Evolutionary conservation across 1,140 invertebrate species (phyloP).

Genomic region (Schlechtendalia chinensis): DNA sequence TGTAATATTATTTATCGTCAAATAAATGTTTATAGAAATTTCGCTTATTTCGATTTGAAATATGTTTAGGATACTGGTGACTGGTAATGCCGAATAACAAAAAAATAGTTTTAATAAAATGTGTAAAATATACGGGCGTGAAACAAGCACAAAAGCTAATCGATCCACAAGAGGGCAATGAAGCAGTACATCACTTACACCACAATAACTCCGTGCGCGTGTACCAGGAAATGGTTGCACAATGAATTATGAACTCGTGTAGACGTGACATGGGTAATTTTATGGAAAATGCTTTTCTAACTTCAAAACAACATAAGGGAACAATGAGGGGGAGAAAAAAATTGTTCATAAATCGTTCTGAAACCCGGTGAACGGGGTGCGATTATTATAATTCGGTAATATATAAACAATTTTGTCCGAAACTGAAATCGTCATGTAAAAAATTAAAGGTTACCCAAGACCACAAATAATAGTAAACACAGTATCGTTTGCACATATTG

Average conservation of each 20-base stretch:
- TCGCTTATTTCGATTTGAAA: neutral
- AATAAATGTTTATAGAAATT: neutral
- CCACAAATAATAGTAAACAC: neutral
- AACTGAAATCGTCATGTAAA: neutral
- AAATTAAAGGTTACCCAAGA: neutral
- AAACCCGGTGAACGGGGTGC: neutral
- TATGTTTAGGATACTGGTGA: too few relatives aligned
- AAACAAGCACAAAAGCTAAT: slow-evolving; percentile 36
- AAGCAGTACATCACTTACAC: slow-evolving; percentile 44
- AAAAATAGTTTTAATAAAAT: too few relatives aligned
- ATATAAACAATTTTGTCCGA: neutral
- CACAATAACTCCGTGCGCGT: slow-evolving; percentile 41
- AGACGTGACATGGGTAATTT: slow-evolving; percentile 44
- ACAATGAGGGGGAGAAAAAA: neutral
- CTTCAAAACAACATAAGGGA: slow-evolving; percentile 14
- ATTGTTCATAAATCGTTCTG: slow-evolving; percentile 31
- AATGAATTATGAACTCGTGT: slow-evolving; percentile 43
- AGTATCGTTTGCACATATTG: neutral
- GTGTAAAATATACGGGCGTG: neutral
- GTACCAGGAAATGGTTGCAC: slow-evolving; percentile 30
- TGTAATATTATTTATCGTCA: too few relatives aligned
- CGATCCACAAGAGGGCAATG: neutral
- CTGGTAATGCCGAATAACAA: too few relatives aligned
- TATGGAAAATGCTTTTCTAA: slow-evolving; percentile 47
- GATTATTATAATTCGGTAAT: neutral